phyloP scores from a whole-genome alignment of 53 echinoderm and acorn worm species.

The Echinometra lucunter region DNA sequence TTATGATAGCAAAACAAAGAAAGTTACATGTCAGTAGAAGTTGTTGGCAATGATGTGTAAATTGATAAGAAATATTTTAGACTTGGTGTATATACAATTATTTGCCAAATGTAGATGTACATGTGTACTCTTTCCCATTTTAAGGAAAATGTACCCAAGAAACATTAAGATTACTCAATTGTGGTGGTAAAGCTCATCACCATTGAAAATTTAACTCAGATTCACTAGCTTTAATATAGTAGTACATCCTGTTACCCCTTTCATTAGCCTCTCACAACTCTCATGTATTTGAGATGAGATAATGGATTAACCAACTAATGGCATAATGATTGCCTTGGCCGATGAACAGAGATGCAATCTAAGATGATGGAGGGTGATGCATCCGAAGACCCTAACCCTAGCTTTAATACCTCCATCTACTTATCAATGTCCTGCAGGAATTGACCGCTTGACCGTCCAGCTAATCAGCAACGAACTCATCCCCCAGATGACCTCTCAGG shows the following conservation, averaged over 20 bases:
- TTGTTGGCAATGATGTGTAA: no score
- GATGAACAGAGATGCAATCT: background rate
- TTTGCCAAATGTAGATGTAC: no score
- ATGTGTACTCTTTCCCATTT: no score
- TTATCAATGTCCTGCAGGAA: background rate
- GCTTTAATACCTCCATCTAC: background rate
- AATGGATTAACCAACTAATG: slow-evolving; percentile 10
- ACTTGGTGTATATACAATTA: no score
- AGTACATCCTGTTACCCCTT: background rate
- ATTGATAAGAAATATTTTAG: no score
- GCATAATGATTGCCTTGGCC: background rate
- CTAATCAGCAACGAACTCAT: slow-evolving; percentile 67
- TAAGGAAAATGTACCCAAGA: no score
- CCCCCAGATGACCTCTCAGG: slow-evolving; percentile 65
- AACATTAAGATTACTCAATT: no score
- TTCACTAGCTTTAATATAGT: background rate
- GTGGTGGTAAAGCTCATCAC: background rate
- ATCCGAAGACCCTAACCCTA: background rate
- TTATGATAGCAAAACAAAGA: no score
- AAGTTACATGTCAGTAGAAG: no score
- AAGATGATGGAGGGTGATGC: background rate
- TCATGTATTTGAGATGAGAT: background rate
- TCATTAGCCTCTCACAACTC: background rate
- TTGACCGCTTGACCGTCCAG: slow-evolving; percentile 57
- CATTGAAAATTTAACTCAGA: background rate